Conservation (phyloP, 2,888 invertebrate genomes). For the Stegophylla sp. region DNA sequence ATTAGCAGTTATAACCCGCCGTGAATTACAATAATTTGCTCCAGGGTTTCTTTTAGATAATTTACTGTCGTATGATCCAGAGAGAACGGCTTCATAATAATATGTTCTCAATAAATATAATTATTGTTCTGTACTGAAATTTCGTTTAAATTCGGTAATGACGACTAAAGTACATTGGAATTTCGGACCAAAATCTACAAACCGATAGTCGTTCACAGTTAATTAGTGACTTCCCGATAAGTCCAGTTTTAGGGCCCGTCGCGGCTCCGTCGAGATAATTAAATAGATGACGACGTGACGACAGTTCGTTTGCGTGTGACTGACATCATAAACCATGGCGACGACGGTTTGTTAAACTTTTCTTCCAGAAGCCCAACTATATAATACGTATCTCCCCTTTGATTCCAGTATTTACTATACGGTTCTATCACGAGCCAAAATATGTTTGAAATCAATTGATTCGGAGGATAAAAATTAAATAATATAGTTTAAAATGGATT, state of each 20-base stretch:
- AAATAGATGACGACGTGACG: conserved; percentile 59
- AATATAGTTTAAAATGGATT: too few species aligned
- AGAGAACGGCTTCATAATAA: conserved; percentile 51
- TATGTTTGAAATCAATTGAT: too few species aligned
- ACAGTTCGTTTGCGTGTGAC: conserved; percentile 59
- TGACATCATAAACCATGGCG: conserved; percentile 58
- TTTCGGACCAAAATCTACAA: conserved; percentile 46
- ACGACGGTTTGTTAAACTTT: neutral
- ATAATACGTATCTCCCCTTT: too few species aligned
- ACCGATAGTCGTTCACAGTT: conserved; percentile 58
- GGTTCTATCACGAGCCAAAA: too few species aligned
- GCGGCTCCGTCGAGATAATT: conserved; percentile 58
- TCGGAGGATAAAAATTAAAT: too few species aligned
- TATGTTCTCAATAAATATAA: conserved; percentile 59
- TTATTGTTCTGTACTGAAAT: conserved; percentile 57
- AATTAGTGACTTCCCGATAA: conserved; percentile 54
- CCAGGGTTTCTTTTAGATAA: conserved; percentile 5
- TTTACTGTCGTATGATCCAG: conserved; percentile 47
- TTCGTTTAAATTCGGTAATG: neutral
- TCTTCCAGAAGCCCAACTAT: too few species aligned
- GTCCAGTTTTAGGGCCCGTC: conserved; percentile 60
- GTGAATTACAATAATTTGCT: neutral
- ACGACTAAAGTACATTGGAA: conserved; percentile 39
- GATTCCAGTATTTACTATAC: too few species aligned
- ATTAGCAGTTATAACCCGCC: neutral